Evolutionary conservation across 92 coral and sea anemone genomes (phyloP), one percentile per base, ranked within the genome.

Genomic region (Siderastrea radians): DNA sequence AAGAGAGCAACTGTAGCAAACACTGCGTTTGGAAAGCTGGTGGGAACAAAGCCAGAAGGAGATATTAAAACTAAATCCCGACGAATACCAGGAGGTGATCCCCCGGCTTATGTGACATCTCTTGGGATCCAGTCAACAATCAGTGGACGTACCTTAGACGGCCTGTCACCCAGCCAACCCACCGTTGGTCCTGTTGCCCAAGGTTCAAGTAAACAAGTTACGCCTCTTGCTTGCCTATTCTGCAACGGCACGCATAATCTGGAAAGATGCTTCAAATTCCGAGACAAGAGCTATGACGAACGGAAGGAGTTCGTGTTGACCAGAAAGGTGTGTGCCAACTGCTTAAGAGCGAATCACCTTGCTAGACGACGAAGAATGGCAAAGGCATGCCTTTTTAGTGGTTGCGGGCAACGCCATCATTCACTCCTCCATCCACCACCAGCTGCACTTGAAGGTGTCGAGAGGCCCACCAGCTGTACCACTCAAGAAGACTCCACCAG

Each of bases 11-110:
- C 89, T 3, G 47, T 90, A 16, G 87, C 90, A 57, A 54, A 85
- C 78, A 93, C 85, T 3, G 84, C 67, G 17, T 86, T 78, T 73
- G 87, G 87, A 2, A 85, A 78, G 68, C 84, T 84, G 19, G 86
- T 90, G 45, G 94, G 94, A 6, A 3, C 90, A 3, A 91, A 61
- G 66, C 89, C 92, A 74, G 89, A 89, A 26, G 61, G 9, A 14
- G 80, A 11, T 17, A 60, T 6, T 60, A 60, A 60, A 3, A 14
- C 65, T 60, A 60, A 60, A 60, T 60, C 16, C 15, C 15, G 65
- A 60, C 65, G 65, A 26, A 26, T 26, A 26, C 38, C 16, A 60
- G 65, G 15, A 26, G 38, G 38, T 26, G 38, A 26, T 0, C 38
- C 38, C 38, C 38, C 38, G 38, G 38, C 38, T 26, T 26, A 26